phyloP scores from a whole-genome alignment of 2,797 vertebrate genomes.

The Urophycis tenuis region DNA sequence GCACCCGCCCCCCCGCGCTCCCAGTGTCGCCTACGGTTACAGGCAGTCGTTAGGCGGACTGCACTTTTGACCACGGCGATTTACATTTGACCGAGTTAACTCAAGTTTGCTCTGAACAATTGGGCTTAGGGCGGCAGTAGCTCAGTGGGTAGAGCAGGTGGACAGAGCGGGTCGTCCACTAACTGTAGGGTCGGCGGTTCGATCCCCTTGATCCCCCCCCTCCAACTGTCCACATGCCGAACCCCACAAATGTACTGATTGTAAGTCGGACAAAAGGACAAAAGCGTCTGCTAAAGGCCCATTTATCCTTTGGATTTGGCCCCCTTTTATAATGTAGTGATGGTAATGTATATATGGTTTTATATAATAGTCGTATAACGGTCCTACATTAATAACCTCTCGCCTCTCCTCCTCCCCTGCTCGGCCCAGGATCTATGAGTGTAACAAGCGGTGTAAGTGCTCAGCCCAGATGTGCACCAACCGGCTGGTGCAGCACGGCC shows the following conservation, averaged over 20 bases:
- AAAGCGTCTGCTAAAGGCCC: too few relatives aligned
- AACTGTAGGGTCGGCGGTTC: too few relatives aligned
- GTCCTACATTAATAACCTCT: not conserved
- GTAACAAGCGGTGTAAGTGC: constrained; percentile 91
- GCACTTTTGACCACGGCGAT: not conserved
- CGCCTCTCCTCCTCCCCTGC: not conserved
- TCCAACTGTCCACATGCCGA: too few relatives aligned
- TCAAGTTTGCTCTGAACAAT: not conserved
- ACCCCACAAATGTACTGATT: too few relatives aligned
- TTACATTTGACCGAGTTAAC: not conserved
- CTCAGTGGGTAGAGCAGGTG: too few relatives aligned
- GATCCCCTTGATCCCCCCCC: too few relatives aligned
- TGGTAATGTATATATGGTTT: not conserved
- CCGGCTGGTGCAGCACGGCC: constrained; percentile 90
- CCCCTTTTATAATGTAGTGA: too few relatives aligned
- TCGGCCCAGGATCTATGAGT: constrained; percentile 86
- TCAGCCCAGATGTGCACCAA: constrained; percentile 88
- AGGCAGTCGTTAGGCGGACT: not conserved
- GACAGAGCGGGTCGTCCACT: too few relatives aligned
- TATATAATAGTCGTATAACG: not conserved
- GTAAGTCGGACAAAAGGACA: too few relatives aligned
- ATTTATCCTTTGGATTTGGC: too few relatives aligned
- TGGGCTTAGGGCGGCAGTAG: too few relatives aligned
- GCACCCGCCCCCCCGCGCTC: too few relatives aligned
- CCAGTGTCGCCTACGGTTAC: not conserved